A percentile compares a stretch with the other conserved stretches of the same genome.
Evolutionary conservation across 2,888 invertebrate species (phyloP).

Genomic region (Ophonus ardosiacus): DNA sequence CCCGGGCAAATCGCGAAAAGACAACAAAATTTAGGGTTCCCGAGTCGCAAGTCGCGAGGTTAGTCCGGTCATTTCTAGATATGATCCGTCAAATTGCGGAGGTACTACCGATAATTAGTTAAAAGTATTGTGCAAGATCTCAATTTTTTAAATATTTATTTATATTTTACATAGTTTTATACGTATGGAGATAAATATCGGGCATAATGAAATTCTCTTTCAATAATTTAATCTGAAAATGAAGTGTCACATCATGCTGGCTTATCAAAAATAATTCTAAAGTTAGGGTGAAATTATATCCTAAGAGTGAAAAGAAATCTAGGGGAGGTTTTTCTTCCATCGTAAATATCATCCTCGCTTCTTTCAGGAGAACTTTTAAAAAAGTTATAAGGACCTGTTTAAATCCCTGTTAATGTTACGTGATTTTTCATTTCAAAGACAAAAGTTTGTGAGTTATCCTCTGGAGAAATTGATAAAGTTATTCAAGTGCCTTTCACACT

Average conservation of each 20-base stretch:
- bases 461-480: constrained; percentile 63
- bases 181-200: neutral
- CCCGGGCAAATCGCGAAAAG: too few relatives aligned
- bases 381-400: constrained; percentile 64
- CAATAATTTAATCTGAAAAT: neutral
- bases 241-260: neutral
- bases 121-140: too few relatives aligned
- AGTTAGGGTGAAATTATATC: neutral
- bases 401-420: constrained; percentile 64
- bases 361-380: constrained; percentile 63
- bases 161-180: too few relatives aligned
- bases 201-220: neutral
- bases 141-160: too few relatives aligned
- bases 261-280: constrained; percentile 8
- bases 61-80: too few relatives aligned
- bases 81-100: too few relatives aligned
- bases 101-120: too few relatives aligned
- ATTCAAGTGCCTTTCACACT: constrained; percentile 37
- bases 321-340: constrained; percentile 33
- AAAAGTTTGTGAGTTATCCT: constrained; percentile 63
- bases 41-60: too few relatives aligned
- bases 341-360: constrained; percentile 56
- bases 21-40: too few relatives aligned
- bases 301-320: constrained; percentile 32
- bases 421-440: constrained; percentile 61